Percentiles rank a stretch among this genome's conserved stretches.
These are phyloP conservation scores for Rhopalosiphum nymphaeae DNA, from an alignment of 2,888 invertebrate genomes.

Conservation along the genomic window DNA sequence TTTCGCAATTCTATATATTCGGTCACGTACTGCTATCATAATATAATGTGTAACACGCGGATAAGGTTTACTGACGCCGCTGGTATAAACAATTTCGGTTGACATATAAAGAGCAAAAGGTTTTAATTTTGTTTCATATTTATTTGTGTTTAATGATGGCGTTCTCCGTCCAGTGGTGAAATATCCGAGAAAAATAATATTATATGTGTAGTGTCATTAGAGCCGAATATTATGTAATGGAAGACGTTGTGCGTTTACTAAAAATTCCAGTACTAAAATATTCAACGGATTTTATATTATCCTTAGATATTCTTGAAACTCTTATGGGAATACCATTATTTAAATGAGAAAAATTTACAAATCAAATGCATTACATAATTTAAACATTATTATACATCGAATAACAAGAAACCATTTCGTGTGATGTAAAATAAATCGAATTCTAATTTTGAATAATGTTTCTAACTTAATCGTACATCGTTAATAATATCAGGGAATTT, in stretches of 20 bases:
- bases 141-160: background rate
- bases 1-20: constrained; percentile 31
- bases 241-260: background rate
- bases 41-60: constrained; percentile 30
- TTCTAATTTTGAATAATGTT: background rate
- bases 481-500: background rate
- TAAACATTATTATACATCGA: constrained; percentile 22
- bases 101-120: constrained; percentile 62
- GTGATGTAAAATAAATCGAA: constrained; percentile 18
- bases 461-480: background rate
- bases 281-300: constrained; percentile 26
- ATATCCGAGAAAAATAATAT: background rate
- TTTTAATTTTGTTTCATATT: constrained; percentile 18
- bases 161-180: background rate
- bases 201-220: background rate
- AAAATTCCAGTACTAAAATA: constrained; percentile 2
- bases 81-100: constrained; percentile 42
- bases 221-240: background rate
- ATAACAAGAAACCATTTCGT: background rate
- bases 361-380: constrained; percentile 13
- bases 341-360: constrained; percentile 29
- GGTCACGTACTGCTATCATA: constrained; percentile 41
- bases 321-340: background rate
- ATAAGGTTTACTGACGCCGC: background rate
- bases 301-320: background rate